These are phyloP conservation scores for Lasiurus borealis DNA, from an alignment of 2,113 vertebrate genomes.

Conservation along the genomic window DNA sequence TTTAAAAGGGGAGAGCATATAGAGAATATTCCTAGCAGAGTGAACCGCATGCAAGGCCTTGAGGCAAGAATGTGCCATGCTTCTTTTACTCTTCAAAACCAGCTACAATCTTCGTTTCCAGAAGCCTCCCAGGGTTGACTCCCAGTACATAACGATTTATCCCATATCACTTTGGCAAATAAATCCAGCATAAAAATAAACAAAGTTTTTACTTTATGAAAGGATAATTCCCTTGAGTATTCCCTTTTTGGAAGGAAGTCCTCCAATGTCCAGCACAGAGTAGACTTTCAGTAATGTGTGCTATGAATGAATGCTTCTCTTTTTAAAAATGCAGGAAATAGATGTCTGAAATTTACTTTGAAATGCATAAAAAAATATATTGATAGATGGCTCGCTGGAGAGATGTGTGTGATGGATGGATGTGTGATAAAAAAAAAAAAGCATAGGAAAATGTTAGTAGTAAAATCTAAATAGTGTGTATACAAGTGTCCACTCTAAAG, in stretches of 20 bases:
- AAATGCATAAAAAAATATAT: neutral
- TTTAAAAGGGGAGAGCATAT: no score
- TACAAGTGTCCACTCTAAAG: neutral
- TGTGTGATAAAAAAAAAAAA: neutral
- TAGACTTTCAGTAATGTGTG: neutral
- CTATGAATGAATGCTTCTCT: neutral
- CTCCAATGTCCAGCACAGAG: neutral
- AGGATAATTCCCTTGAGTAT: neutral
- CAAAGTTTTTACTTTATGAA: neutral
- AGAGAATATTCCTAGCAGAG: neutral
- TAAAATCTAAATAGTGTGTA: neutral
- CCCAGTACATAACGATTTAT: neutral
- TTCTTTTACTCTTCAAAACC: neutral
- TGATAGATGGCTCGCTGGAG: neutral
- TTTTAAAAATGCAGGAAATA: neutral
- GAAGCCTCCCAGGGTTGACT: neutral
- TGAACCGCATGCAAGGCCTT: neutral
- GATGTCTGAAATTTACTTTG: neutral
- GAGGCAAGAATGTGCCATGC: neutral
- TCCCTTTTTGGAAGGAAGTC: neutral
- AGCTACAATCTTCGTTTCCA: neutral
- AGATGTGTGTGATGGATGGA: neutral
- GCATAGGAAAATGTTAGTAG: neutral
- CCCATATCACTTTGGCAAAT: neutral
- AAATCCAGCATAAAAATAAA: neutral